These are phyloP conservation scores for Mormyrus proboscirostris DNA, from an alignment of 2,797 vertebrate species.

Conservation along the genomic window DNA sequence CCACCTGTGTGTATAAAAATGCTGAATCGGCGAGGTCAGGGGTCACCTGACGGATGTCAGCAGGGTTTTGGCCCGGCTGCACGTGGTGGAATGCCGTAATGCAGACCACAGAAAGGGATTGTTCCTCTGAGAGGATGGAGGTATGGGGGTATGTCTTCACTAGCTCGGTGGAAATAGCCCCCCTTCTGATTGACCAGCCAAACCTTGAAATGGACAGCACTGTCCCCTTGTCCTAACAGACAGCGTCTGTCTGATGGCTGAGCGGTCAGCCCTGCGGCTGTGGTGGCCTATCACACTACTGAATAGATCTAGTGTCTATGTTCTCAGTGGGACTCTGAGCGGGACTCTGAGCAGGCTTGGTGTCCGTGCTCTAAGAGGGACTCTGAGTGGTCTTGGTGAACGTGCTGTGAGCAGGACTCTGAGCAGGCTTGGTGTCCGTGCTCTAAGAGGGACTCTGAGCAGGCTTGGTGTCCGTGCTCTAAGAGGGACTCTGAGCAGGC, in stretches of 20 bases:
- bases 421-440: not conserved
- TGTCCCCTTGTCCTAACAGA: conserved; percentile 16
- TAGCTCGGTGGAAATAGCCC: conserved; percentile 4
- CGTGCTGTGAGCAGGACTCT: not conserved
- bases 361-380: not conserved
- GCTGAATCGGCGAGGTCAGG: conserved; percentile 38
- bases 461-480: not conserved
- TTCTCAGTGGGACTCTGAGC: not conserved
- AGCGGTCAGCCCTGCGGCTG: not conserved
- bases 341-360: not conserved
- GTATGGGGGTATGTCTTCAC: conserved; percentile 3
- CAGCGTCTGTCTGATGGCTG: not conserved
- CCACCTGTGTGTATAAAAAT: conserved; percentile 35
- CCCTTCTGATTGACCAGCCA: conserved; percentile 19
- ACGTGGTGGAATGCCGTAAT: conserved; percentile 26
- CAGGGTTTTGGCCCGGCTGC: conserved; percentile 23
- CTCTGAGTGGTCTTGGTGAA: not conserved
- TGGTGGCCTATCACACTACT: not conserved
- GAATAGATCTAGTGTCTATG: not conserved
- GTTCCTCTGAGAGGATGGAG: conserved; percentile 14
- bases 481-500: not conserved
- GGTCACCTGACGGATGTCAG: conserved; percentile 35
- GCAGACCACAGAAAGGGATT: conserved; percentile 35
- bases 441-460: not conserved
- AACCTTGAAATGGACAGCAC: conserved; percentile 1